Evolutionary conservation across 2,797 vertebrate genomes (phyloP).

Genomic region (Cirrhinus molitorella): DNA sequence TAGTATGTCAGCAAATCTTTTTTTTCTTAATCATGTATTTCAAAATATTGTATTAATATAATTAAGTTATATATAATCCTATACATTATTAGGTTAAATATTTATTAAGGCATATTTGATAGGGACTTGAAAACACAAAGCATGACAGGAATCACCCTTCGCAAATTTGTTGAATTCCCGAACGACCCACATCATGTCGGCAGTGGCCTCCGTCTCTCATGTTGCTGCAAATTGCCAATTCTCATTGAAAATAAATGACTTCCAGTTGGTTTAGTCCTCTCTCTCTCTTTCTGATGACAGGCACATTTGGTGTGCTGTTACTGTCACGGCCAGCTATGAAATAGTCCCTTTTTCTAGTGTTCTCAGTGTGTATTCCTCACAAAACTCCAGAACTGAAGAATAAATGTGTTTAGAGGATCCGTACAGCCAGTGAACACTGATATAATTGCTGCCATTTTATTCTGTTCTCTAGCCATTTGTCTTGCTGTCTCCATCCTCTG

Average conservation of each 20-base stretch:
- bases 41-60: not conserved
- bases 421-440: constrained; percentile 18
- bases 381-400: not conserved
- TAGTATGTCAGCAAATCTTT: not conserved
- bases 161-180: not conserved
- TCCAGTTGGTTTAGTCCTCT: constrained; percentile 20
- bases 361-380: not conserved
- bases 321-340: not conserved
- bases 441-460: constrained; percentile 44
- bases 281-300: not conserved
- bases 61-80: not conserved
- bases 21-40: not conserved
- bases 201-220: not conserved
- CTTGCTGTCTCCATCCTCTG: constrained; percentile 33
- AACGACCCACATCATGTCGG: not conserved
- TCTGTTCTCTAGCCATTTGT: constrained; percentile 34
- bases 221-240: not conserved
- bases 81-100: not conserved
- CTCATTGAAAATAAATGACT: constrained; percentile 26
- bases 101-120: not conserved
- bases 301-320: not conserved
- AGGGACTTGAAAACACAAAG: not conserved
- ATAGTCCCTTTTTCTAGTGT: not conserved
- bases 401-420: constrained; percentile 17
- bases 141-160: not conserved